Evolutionary conservation across 2,888 invertebrate species (phyloP).

Genomic region (Heliconius sara): DNA sequence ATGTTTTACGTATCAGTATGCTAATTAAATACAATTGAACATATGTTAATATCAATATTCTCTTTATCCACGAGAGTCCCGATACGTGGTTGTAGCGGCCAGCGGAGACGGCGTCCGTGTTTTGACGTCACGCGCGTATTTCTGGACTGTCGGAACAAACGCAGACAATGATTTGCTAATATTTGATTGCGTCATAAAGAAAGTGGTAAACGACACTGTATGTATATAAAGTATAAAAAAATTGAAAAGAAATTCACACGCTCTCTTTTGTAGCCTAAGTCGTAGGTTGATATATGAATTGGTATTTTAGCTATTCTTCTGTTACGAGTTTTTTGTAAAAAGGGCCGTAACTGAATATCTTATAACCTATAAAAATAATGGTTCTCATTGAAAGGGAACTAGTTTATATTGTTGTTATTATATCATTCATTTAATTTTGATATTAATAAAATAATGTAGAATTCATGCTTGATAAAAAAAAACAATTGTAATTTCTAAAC

Average conservation of each 20-base stretch:
- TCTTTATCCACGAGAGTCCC: too few relatives aligned
- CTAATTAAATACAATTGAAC: too few relatives aligned
- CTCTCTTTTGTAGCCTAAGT: neutral
- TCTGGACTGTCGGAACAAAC: constrained; percentile 46
- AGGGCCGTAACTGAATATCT: too few relatives aligned
- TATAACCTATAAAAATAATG: too few relatives aligned
- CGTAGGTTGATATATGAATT: neutral
- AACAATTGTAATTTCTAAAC: too few relatives aligned
- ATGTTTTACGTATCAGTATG: too few relatives aligned
- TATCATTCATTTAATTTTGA: too few relatives aligned
- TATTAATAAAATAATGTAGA: too few relatives aligned
- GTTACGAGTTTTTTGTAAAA: neutral
- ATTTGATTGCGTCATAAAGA: constrained; percentile 40
- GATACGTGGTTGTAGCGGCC: neutral
- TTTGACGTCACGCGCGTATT: constrained; percentile 45
- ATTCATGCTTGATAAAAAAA: too few relatives aligned
- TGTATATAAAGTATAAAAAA: neutral
- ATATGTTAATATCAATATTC: too few relatives aligned
- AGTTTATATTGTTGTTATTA: too few relatives aligned
- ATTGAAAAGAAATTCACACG: neutral
- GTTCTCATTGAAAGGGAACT: too few relatives aligned
- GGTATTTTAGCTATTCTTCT: neutral
- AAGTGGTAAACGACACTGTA: neutral
- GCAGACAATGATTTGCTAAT: constrained; percentile 43
- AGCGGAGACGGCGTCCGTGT: constrained; percentile 14